Evolutionary conservation across 2,113 vertebrate genomes (phyloP).

Genomic region (Dunckerocampus dactyliophorus): DNA sequence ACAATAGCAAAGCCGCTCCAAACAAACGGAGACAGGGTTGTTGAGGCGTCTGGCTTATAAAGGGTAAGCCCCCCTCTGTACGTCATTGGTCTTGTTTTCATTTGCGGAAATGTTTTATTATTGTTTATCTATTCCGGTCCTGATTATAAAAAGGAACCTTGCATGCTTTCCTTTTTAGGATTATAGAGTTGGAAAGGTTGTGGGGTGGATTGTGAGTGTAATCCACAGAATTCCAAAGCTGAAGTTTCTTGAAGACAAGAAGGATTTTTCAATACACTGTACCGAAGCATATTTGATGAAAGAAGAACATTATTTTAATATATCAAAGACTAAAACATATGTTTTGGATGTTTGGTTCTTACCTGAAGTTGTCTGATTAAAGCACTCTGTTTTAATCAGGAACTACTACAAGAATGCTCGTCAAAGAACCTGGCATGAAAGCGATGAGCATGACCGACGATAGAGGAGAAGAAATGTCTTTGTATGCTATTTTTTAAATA

Average conservation of each 20-base stretch:
- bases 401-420: too few species aligned
- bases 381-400: too few species aligned
- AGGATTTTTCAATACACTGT: conserved; percentile 60
- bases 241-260: conserved; percentile 40
- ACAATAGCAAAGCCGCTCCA: conserved; percentile 68
- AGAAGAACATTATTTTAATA: conserved; percentile 19
- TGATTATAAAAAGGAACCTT: conserved; percentile 35
- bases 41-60: conserved; percentile 33
- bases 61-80: conserved; percentile 54
- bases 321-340: not conserved
- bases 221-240: conserved; percentile 60
- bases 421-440: too few species aligned
- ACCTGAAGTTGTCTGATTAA: too few species aligned
- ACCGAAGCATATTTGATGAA: conserved; percentile 56
- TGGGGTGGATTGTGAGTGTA: conserved; percentile 50
- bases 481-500: too few species aligned
- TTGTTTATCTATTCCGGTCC: conserved; percentile 65
- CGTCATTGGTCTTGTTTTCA: conserved; percentile 49
- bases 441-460: too few species aligned
- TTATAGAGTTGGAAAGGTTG: conserved; percentile 61
- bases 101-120: conserved; percentile 62
- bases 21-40: conserved; percentile 55
- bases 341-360: not conserved
- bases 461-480: too few species aligned
- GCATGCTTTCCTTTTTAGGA: conserved; percentile 53